phyloP scores from a whole-genome alignment of 2,113 vertebrate genomes.

The Irena cyanogastra region DNA sequence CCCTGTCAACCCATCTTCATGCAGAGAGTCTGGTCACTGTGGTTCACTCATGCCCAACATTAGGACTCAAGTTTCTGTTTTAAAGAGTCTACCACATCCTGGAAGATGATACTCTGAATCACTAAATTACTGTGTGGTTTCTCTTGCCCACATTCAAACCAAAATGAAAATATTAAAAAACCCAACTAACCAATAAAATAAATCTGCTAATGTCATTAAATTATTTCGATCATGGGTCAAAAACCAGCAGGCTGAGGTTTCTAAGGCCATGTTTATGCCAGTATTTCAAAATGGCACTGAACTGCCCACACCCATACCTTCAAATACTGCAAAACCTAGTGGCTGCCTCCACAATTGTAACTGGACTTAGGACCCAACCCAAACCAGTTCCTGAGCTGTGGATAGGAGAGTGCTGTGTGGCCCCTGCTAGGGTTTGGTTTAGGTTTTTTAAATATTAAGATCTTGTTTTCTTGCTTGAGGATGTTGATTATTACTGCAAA shows the following conservation, averaged over 20 bases:
- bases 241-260: background rate
- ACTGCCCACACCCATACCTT: background rate
- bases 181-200: background rate
- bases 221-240: background rate
- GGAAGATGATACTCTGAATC: background rate
- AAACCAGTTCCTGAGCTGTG: background rate
- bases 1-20: accelerated
- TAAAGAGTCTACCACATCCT: background rate
- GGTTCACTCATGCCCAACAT: background rate
- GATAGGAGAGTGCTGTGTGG: background rate
- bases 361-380: background rate
- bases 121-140: background rate
- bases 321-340: background rate
- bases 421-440: background rate
- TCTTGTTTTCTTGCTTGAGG: background rate
- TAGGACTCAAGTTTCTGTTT: background rate
- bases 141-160: background rate
- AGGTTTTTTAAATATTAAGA: background rate
- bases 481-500: background rate
- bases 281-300: background rate
- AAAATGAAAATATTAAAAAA: background rate
- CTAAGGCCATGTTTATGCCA: background rate
- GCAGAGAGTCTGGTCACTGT: background rate
- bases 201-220: background rate
- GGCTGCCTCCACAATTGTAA: background rate